Evolutionary conservation across 2,113 vertebrate species (phyloP).

Genomic region (Acrocephalus kingi): DNA sequence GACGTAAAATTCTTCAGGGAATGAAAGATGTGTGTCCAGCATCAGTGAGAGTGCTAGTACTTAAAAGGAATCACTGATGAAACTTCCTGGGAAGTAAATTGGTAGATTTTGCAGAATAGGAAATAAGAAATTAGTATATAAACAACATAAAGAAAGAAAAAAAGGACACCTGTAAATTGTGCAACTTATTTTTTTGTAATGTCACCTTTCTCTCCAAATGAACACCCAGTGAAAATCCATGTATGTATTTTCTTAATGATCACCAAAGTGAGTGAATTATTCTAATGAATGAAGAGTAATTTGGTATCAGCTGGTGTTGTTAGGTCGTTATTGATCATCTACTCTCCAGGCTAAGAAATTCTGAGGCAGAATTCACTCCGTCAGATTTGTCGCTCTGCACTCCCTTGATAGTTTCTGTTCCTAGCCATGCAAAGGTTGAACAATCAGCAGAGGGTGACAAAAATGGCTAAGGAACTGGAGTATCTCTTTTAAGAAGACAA

Average conservation of each 20-base stretch:
- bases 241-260: neutral
- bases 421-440: neutral
- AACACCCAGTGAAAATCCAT: neutral
- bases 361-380: neutral
- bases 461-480: neutral
- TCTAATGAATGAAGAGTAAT: neutral
- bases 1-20: neutral
- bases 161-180: neutral
- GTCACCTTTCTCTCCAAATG: neutral
- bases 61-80: neutral
- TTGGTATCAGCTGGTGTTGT: neutral
- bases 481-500: neutral
- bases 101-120: neutral
- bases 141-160: neutral
- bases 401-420: neutral
- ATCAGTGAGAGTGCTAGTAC: neutral
- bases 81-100: neutral
- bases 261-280: neutral
- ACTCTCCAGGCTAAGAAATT: neutral
- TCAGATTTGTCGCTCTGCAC: neutral
- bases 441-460: neutral
- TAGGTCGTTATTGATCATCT: neutral
- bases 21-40: neutral
- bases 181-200: neutral
- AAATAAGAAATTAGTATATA: neutral